Base-by-base conservation (phyloP, 2,888 invertebrate species). In the Lepidocyrtinus sp. region DNA sequence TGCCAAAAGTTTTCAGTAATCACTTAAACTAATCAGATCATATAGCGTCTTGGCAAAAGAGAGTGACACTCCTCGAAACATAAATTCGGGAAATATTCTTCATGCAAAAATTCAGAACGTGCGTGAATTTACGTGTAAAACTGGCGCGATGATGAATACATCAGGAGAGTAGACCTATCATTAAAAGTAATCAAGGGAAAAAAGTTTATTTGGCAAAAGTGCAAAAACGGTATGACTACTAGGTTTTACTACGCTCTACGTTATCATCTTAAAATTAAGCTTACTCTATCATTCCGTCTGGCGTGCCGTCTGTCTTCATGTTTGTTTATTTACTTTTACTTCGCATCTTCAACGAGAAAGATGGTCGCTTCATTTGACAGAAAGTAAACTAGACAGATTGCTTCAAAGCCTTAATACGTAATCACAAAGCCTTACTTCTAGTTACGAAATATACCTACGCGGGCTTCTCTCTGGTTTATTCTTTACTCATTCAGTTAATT, bases 131-230 rank as follows among this genome's bases (percentile, higher is more conserved):
- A 12, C 17, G 50, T 5, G 15, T 15, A 15, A 50, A 50, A n/a
- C n/a, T n/a, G n/a, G 12, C 22, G 17, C 19, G 22, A 25, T 24
- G 61, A 75, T 75, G 45, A 61, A 65, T 50, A 62, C 45, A 69
- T 75, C 62, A 69, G 2, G 45, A 45, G 69, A 36, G 12, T 15
- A 25, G n/a, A 46, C 19, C 25, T 64, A 24, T 69, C 68, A 69
- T 75, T 69, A n/a, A n/a, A 69, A 50, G 62, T 22, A 69, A 69
- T 63, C n/a, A n/a, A n/a, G n/a, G n/a, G n/a, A n/a, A 63, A 19
- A 12, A 25, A 9, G 21, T 1, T 2, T 22, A 62, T 22, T 75
- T 69, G 61, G 75, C 62, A 75, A 61, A 45, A 50, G 75, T 69
- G 46, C 68, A 75, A 75, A 75, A 67, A 59, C 45, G 17, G 62